A percentile compares a stretch with the other conserved stretches of the same genome.
phyloP scores from a whole-genome alignment of 2,113 vertebrate species.

The Psilopogon haemacephalus region DNA sequence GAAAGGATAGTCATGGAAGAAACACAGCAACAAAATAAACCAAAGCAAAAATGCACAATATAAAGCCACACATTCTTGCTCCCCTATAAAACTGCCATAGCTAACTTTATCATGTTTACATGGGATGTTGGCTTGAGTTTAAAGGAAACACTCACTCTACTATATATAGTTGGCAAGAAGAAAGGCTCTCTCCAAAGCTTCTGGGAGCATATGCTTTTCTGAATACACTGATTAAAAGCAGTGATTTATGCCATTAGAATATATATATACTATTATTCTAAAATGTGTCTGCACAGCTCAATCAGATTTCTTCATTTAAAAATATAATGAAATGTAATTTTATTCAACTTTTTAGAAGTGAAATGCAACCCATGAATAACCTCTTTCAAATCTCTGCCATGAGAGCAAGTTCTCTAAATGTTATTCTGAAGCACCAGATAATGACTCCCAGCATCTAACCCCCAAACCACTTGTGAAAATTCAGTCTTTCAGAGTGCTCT shows the following conservation, averaged over 20 bases:
- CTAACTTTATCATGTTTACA: constrained; percentile 45
- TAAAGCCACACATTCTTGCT: constrained; percentile 14
- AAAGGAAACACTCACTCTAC: constrained; percentile 20
- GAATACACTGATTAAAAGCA: constrained; percentile 64
- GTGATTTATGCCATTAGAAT: constrained; percentile 57
- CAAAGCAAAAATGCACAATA: background rate
- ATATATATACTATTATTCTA: constrained; percentile 23
- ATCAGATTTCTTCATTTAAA: constrained; percentile 60
- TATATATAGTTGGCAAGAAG: constrained; percentile 34
- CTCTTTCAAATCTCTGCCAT: constrained; percentile 66
- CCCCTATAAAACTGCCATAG: constrained; percentile 10
- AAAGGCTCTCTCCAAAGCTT: constrained; percentile 24
- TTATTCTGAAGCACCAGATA: constrained; percentile 71
- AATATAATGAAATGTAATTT: constrained; percentile 65
- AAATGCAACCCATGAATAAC: constrained; percentile 71
- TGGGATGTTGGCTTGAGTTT: background rate
- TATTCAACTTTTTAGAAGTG: constrained; percentile 65
- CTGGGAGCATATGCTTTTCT: constrained; percentile 48
- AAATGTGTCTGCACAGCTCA: constrained; percentile 50
- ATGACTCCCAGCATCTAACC: constrained; percentile 66
- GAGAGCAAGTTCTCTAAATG: constrained; percentile 71
- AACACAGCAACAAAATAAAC: background rate
- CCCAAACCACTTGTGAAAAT: constrained; percentile 75
- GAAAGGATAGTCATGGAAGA: background rate
- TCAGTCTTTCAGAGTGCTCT: constrained; percentile 64